Evolutionary conservation across 2,113 vertebrate genomes (phyloP).

Genomic region (Puntigrus tetrazona): DNA sequence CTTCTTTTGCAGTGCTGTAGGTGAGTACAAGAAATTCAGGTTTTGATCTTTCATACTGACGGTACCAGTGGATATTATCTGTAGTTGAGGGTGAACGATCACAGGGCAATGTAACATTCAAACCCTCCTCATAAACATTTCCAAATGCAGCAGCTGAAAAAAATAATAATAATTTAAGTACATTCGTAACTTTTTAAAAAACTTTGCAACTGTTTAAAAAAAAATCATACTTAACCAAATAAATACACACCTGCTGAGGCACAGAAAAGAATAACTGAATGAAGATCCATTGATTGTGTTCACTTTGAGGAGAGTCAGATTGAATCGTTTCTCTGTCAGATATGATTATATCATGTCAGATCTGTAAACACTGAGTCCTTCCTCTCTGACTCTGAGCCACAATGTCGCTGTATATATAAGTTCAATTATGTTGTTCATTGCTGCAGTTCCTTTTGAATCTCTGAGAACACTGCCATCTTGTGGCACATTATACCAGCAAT

Average conservation of each 20-base stretch:
- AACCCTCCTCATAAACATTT: background rate
- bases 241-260: background rate
- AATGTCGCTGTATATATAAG: too few relatives aligned
- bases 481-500: background rate
- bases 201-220: background rate
- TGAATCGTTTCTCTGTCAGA: background rate
- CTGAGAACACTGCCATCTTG: slow-evolving; percentile 1
- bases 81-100: background rate
- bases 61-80: background rate
- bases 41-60: background rate
- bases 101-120: background rate
- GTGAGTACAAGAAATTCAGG: background rate
- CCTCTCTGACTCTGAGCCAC: background rate
- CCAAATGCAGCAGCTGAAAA: background rate
- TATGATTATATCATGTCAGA: background rate
- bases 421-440: background rate
- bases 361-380: background rate
- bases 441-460: background rate
- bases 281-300: background rate
- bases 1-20: background rate
- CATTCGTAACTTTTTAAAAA: background rate
- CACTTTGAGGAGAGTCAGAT: background rate
- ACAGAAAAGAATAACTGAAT: background rate
- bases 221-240: background rate
- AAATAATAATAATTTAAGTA: too few relatives aligned